Base-by-base conservation (phyloP, 1,140 invertebrate species). In the Diachasma alloeum region DNA sequence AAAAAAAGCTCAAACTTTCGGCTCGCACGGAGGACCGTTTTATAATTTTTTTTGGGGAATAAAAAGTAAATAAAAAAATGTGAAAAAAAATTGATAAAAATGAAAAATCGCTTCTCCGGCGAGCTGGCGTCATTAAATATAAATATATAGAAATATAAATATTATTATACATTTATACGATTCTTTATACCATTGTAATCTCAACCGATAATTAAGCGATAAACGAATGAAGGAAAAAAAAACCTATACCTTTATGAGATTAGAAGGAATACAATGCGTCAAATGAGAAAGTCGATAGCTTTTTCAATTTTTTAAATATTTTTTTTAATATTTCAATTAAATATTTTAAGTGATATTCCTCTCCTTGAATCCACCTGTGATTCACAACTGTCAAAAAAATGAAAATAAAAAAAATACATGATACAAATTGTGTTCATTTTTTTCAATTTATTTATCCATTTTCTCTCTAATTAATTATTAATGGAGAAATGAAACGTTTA, bases 21-120 rank as follows among this genome's bases (percentile, higher is more conserved):
- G 89, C 89, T 90, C 88, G 89, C 85, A 82, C 87, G 89, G 89
- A 90, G 87, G 87, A 90, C 89, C 89, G 82, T 37, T 68, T 68
- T 37, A 37, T 37, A 37, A 37, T 68, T 31, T 68, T 68, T 68
- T 68, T 68, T 39, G n/a, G n/a, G n/a, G 4, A 31, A 31, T 68
- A 68, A 37, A 4, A n/a, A 68, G 10, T n/a, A 36, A 4, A 68
- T 17, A 10, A 39, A 17, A n/a, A 39, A 68, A 13, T 17, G 8
- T 37, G n/a, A 4, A 39, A 19, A 39, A 42, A 68, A 37, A 36
- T 17, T 2, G 26, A 87, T 75, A 24, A 73, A 77, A 83, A 81
- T 79, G 46, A n/a, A n/a, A 83, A 84, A 82, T 87, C 84, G 89
- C 89, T 90, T 89, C 88, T 90, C 88, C 89, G 87, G 88, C 87